Conservation (phyloP, 2,888 invertebrate species). For the Andricus quercusramuli region DNA sequence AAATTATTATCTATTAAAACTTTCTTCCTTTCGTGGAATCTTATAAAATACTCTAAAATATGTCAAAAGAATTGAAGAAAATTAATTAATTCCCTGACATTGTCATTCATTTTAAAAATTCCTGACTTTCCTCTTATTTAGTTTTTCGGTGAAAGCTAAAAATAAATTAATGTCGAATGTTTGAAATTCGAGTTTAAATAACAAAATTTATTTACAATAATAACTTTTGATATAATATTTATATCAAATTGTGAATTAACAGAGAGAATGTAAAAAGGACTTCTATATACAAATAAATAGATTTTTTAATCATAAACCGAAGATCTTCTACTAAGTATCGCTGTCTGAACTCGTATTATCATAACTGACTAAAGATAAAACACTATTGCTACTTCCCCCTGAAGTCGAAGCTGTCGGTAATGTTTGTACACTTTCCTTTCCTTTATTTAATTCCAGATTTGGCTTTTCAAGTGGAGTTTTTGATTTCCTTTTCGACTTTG, state of each 20-base stretch:
- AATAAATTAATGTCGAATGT: not conserved
- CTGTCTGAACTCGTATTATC: constrained; percentile 75
- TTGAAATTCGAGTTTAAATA: not conserved
- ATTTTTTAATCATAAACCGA: no score
- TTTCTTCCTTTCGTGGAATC: no score
- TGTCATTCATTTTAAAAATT: no score
- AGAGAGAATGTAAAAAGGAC: not conserved
- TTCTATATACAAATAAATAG: constrained; percentile 3
- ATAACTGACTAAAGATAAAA: constrained; percentile 71
- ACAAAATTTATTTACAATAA: not conserved
- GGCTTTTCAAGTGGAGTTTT: constrained; percentile 53
- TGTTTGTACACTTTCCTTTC: constrained; percentile 47
- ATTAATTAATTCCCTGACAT: no score
- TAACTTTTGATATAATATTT: not conserved
- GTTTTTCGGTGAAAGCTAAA: not conserved
- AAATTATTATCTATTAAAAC: no score
- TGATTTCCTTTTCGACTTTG: constrained; percentile 61
- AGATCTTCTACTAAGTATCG: constrained; percentile 61
- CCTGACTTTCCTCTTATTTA: no score
- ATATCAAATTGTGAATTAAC: not conserved
- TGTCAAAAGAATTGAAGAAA: no score
- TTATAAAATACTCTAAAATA: no score
- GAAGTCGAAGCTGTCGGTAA: constrained; percentile 58
- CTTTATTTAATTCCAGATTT: constrained; percentile 47
- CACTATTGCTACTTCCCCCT: constrained; percentile 44